Percentiles rank a stretch among this genome's conserved stretches.
Evolutionary conservation across 2,113 vertebrate species (phyloP).

Genomic region (Orycteropus afer): DNA sequence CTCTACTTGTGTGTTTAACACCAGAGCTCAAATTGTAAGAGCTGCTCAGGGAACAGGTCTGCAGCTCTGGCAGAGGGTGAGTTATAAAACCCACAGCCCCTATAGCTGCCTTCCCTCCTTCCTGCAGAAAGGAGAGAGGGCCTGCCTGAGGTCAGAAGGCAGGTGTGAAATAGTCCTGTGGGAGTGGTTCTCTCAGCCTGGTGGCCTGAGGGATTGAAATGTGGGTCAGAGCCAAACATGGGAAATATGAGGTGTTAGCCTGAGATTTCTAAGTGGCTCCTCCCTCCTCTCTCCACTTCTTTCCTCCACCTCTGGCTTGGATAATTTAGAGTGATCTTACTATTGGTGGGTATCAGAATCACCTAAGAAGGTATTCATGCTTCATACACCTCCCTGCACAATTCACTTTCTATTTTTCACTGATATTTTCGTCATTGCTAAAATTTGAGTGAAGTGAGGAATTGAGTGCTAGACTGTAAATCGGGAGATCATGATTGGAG

Average conservation of each 20-base stretch:
- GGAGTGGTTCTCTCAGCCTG: background rate
- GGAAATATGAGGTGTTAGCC: accelerated
- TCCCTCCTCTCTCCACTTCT: background rate
- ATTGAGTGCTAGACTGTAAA: accelerated
- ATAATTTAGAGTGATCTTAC: background rate
- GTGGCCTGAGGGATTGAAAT: background rate
- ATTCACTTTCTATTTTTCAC: accelerated
- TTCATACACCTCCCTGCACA: background rate
- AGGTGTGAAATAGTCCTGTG: background rate
- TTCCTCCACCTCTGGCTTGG: too few relatives aligned
- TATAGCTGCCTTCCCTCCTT: accelerated
- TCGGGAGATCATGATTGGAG: background rate
- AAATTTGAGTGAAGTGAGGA: accelerated
- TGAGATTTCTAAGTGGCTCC: background rate
- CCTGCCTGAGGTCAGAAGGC: background rate
- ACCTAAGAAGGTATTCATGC: background rate
- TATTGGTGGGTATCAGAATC: background rate
- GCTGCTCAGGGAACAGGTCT: background rate
- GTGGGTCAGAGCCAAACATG: background rate
- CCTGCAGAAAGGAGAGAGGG: background rate
- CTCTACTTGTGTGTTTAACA: background rate
- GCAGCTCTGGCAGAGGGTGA: too few relatives aligned
- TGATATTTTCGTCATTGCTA: background rate
- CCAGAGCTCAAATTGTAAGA: background rate
- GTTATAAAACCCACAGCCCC: background rate